These are phyloP conservation scores for Myotis brandtii DNA, from an alignment of 2,113 vertebrate genomes.

Conservation along the genomic window DNA sequence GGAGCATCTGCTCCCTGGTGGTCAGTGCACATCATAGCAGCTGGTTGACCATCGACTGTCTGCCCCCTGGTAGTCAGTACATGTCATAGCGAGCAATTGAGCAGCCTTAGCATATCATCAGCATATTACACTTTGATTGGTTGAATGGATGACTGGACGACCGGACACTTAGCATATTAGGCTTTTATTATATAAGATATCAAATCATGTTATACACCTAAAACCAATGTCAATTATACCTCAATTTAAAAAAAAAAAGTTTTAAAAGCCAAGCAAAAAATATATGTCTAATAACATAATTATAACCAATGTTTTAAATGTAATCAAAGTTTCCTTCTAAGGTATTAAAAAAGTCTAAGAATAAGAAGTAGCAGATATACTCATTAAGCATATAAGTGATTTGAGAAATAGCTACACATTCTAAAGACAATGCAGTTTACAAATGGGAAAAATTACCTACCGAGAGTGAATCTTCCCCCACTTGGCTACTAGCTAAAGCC, in stretches of 20 bases:
- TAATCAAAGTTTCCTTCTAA: conserved; percentile 29
- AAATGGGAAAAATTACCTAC: conserved; percentile 86
- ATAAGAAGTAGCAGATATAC: conserved; percentile 3
- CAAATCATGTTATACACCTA: not conserved
- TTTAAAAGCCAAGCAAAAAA: not conserved
- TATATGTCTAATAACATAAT: not conserved
- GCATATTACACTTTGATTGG: no score
- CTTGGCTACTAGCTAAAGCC: conserved; percentile 98
- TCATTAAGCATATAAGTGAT: not conserved
- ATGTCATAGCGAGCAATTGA: no score
- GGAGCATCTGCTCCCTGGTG: no score
- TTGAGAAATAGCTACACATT: conserved; percentile 52
- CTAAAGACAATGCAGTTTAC: not conserved
- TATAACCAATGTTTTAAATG: conserved; percentile 19
- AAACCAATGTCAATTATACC: not conserved
- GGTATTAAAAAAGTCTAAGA: not conserved
- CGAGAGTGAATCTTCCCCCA: conserved; percentile 98
- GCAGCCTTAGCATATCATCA: no score
- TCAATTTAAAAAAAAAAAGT: not conserved
- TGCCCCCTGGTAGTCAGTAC: no score
- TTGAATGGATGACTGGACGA: no score
- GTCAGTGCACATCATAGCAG: no score
- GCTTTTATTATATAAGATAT: not conserved
- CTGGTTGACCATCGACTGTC: no score
- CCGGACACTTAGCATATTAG: no score